Base-by-base conservation (phyloP, 2,797 vertebrate species). In the Eremophila alpestris region DNA sequence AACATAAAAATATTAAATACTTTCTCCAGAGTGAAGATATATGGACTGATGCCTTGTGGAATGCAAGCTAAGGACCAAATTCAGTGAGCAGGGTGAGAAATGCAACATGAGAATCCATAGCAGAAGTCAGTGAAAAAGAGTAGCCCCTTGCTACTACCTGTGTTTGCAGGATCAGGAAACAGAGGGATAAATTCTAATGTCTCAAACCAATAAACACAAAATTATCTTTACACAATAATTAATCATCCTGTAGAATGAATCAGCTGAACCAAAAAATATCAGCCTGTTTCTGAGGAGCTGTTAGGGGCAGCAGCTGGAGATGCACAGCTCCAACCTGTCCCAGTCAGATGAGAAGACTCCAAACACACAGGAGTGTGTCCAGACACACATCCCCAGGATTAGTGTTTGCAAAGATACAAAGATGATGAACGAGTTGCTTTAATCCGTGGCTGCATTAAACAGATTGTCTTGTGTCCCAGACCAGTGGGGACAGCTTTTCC, bases 141-240 rank as follows among this genome's bases (percentile, higher is more conserved):
- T 16, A 51, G 24, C 13, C 11, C 34, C 70, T 74, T 59, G 32
- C 77, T n/a, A 26, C 21, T 27, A 26, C 16, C 38, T n/a, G 16
- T 34, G 51, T 52, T 58, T 74, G 71, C 64, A 80, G 60, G 59
- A 75, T 30, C n/a, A 40, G 51, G 64, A 93, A 89, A 87, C 3
- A 68, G 70, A 84, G 62, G 56, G 49, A 51, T 69, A 83, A 49
- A 82, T 58, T 52, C 29, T 84, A 19, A 32, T 23, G n/a, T 68
- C 81, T 64, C 78, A 83, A 82, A 90, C 60, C 34, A 51, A 89
- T 75, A 89, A 94, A 94, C 56, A 92, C 48, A 68, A 77, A 87
- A 52, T 73, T 67, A 49, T 76, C 70, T 69, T 73, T 64, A 67
- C 5, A 21, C 32, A 73, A 41, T 78, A 67, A 93, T 83, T 89